phyloP scores from a whole-genome alignment of 2,797 vertebrate species.

The Enteromius unitaeniatus region DNA sequence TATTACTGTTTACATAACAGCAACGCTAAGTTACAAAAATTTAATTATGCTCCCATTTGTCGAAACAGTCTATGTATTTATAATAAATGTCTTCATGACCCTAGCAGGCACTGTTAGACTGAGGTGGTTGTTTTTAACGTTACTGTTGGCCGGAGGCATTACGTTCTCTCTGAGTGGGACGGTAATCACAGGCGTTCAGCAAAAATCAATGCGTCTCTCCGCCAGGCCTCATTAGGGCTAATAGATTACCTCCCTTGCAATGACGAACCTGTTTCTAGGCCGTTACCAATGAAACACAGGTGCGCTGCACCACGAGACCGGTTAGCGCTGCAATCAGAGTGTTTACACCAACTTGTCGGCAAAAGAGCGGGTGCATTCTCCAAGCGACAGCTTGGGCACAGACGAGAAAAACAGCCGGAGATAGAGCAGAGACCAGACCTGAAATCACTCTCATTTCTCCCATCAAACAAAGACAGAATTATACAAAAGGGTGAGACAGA shows the following conservation, averaged over 20 bases:
- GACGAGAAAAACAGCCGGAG: slow-evolving; percentile 49
- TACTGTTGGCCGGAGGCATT: slow-evolving; percentile 25
- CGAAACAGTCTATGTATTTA: slow-evolving; percentile 12
- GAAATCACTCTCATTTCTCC: slow-evolving; percentile 61
- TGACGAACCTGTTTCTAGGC: slow-evolving; percentile 62
- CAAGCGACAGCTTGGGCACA: slow-evolving; percentile 39
- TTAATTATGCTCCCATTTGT: background rate
- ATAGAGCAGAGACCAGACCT: slow-evolving; percentile 57
- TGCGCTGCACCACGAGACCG: slow-evolving; percentile 59
- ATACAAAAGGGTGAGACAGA: slow-evolving; percentile 75
- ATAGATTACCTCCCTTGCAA: slow-evolving; percentile 61
- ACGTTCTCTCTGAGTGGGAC: slow-evolving; percentile 36
- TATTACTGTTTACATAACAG: slow-evolving; percentile 23
- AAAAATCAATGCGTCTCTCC: slow-evolving; percentile 53
- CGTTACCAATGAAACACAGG: slow-evolving; percentile 73
- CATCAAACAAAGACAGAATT: slow-evolving; percentile 64
- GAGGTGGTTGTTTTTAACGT: background rate
- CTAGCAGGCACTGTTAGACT: background rate
- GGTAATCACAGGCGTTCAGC: slow-evolving; percentile 47
- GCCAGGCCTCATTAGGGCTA: slow-evolving; percentile 62
- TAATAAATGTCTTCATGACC: slow-evolving; percentile 11
- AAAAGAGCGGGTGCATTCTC: slow-evolving; percentile 41
- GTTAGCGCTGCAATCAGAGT: slow-evolving; percentile 57
- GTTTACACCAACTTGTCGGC: slow-evolving; percentile 63
- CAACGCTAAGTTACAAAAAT: background rate